Conservation (phyloP, 2,113 vertebrate species). For the Rhizomys pruinosus region DNA sequence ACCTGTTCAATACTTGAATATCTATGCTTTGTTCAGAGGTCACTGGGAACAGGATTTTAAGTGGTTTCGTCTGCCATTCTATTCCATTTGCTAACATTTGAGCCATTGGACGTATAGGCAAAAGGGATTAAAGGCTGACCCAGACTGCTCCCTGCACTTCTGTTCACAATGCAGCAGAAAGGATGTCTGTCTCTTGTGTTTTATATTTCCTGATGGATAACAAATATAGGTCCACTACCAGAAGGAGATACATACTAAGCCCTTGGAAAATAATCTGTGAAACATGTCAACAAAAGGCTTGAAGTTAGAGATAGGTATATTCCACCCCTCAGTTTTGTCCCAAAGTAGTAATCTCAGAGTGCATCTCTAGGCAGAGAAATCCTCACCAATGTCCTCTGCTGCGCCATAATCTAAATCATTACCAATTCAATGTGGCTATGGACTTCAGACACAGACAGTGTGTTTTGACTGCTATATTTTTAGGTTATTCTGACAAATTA, state of each 20-base stretch:
- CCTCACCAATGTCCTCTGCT: too few relatives aligned
- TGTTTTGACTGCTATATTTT: not conserved
- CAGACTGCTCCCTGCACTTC: not conserved
- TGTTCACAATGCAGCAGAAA: not conserved
- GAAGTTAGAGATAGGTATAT: not conserved
- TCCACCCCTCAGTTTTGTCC: not conserved
- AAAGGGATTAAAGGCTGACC: not conserved
- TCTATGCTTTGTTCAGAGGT: not conserved
- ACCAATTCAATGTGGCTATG: not conserved
- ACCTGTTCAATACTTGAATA: not conserved
- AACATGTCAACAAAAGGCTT: not conserved
- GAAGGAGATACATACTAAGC: not conserved
- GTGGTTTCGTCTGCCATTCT: not conserved
- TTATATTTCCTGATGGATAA: not conserved
- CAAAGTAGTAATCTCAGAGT: not conserved
- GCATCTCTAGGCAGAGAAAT: not conserved
- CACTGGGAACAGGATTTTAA: not conserved
- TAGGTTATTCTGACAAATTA: not conserved
- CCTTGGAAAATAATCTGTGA: not conserved
- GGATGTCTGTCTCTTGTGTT: not conserved
- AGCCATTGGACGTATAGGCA: not conserved
- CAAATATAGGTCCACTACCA: not conserved
- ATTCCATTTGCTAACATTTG: not conserved
- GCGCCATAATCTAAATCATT: not conserved
- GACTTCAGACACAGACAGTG: not conserved